Evolutionary conservation across 2,797 vertebrate genomes (phyloP), one percentile per base, ranked within the genome.

Genomic region (Pseudochromis fuscus): DNA sequence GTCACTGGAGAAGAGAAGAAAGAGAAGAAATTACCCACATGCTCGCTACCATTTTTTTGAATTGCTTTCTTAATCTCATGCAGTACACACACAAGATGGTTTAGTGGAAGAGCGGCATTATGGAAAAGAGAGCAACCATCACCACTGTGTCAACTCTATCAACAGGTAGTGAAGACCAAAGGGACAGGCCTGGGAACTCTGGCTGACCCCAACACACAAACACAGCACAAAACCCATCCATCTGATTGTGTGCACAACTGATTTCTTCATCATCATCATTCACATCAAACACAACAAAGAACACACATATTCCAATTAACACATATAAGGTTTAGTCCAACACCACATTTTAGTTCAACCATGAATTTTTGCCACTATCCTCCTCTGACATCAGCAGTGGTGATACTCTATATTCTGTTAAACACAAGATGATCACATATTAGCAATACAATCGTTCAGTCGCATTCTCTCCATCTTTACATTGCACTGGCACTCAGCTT

Each of bases 1-100:
- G 90, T 99, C 97, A 87, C 98, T 99, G 89, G 6, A 75, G 86
- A 71, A 89, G 58, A 91, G 48, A 87, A 24, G 48, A 87, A 21
- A 71, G 61, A 57, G 33, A 45, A 16, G 9, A 49, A 33, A 75
- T 70, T 70, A 46, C 9, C 12, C 10, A 21, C 38, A 84, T 73
- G 58, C 55, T 49, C 72, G 28, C 24, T 49, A 65, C 55, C 44
- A 15, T 48, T 50, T 27, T 62, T 57, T 21, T 23, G 3, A 64
- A 45, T 15, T 61, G 23, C 57, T 65, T 57, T 40, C 28, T 31
- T 55, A 42, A 27, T 5, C 24, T 9, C 12, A 28, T 11, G 63
- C 27, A 42, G 19, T 23, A 27, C 37, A 58, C 16, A 56, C 40
- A 59, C 6, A 24, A 6, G 7, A 51, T 25, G 50, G 52, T 52